Evolutionary conservation across 2,888 invertebrate genomes (phyloP).

Genomic region (Onchidella celtica): DNA sequence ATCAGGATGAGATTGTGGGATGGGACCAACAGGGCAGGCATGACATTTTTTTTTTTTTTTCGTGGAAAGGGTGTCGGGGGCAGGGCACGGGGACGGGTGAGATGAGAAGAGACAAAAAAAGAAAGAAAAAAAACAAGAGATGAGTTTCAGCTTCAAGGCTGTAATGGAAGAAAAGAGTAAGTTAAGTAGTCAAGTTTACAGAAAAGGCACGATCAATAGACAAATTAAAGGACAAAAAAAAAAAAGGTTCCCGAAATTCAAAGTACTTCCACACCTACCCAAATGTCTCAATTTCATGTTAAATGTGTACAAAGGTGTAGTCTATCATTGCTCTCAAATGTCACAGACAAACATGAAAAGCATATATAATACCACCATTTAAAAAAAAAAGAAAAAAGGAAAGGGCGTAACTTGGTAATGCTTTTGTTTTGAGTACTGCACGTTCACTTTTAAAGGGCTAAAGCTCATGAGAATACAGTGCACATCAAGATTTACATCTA

Average conservation of each 20-base stretch:
- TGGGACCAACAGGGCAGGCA: constrained; percentile 30
- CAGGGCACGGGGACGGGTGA: constrained; percentile 11
- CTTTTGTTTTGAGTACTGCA: background rate
- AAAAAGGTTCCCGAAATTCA: background rate
- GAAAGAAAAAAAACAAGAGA: constrained; percentile 14
- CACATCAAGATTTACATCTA: background rate
- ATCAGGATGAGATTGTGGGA: constrained; percentile 44
- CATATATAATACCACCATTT: background rate
- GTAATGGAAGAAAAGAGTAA: constrained; percentile 33
- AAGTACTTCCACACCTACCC: too few relatives aligned
- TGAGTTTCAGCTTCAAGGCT: constrained; percentile 18
- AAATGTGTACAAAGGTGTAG: too few relatives aligned
- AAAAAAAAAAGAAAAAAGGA: background rate
- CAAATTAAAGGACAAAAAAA: background rate
- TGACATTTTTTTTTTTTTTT: constrained; percentile 41
- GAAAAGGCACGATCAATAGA: background rate
- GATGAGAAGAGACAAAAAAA: constrained; percentile 46
- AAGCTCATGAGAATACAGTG: background rate
- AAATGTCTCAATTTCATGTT: too few relatives aligned
- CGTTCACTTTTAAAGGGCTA: background rate
- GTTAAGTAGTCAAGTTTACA: background rate
- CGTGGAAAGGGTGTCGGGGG: background rate
- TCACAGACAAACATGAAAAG: background rate
- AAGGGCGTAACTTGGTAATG: background rate
- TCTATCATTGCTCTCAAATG: too few relatives aligned